A percentile compares a stretch with the other conserved stretches of the same genome.
Evolutionary conservation across 2,797 vertebrate species (phyloP).

Genomic region (Ptychadena robeensis): DNA sequence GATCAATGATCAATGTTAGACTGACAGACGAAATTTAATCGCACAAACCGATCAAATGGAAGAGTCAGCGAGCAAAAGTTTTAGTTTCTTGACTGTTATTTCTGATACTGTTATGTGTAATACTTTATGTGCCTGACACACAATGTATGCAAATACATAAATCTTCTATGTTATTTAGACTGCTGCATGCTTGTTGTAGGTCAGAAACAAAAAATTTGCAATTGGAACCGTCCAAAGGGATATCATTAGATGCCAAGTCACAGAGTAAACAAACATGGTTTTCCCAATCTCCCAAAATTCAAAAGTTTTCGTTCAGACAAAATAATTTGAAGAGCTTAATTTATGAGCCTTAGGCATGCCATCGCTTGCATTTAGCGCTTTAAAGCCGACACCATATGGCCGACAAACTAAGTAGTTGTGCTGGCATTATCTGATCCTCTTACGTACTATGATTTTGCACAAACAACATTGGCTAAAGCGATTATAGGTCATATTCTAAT

Average conservation of each 20-base stretch:
- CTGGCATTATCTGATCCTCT: conserved; percentile 20
- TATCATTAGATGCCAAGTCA: background rate
- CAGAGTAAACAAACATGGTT: background rate
- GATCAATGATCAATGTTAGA: no score
- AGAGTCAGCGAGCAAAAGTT: no score
- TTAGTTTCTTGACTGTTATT: no score
- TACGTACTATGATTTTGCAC: conserved; percentile 7
- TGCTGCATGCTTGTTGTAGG: no score
- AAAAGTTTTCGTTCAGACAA: background rate
- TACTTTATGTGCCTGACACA: no score
- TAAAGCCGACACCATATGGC: conserved; percentile 16
- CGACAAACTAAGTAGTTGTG: conserved; percentile 7
- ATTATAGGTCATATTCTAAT: conserved; percentile 5
- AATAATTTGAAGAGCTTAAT: conserved; percentile 10
- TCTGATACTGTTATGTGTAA: no score
- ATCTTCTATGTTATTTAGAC: no score
- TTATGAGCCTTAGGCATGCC: background rate
- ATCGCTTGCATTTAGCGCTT: conserved; percentile 19
- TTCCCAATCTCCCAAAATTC: background rate
- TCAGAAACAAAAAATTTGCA: no score
- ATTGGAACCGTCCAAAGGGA: no score
- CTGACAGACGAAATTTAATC: no score
- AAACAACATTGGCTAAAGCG: background rate
- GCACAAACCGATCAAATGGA: no score
- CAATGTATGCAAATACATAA: no score